These are phyloP conservation scores for Drosophila phalerata DNA, from an alignment of 2,888 invertebrate genomes.

Conservation along the genomic window DNA sequence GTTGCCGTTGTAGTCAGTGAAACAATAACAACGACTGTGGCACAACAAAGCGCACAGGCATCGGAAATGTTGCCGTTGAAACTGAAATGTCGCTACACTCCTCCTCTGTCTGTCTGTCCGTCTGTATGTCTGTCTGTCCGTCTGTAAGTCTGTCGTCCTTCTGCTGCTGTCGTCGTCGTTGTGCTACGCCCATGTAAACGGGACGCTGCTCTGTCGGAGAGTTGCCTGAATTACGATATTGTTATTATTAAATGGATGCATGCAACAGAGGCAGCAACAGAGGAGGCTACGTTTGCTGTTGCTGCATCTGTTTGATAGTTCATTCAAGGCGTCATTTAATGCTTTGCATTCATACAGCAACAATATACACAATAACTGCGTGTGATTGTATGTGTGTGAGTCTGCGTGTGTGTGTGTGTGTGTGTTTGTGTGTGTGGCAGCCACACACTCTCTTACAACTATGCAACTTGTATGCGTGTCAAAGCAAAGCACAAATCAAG, in stretches of 20 bases:
- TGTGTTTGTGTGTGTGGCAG: slow-evolving; percentile 3
- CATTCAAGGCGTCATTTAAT: slow-evolving; percentile 75
- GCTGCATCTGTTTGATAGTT: slow-evolving; percentile 73
- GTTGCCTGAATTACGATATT: slow-evolving; percentile 83
- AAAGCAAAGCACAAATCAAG: slow-evolving; percentile 67
- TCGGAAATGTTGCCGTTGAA: slow-evolving; percentile 85
- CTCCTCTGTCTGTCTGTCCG: slow-evolving; percentile 3
- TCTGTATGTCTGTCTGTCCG: slow-evolving; percentile 11
- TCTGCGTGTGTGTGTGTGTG: slow-evolving; percentile 5
- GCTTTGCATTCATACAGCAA: slow-evolving; percentile 61
- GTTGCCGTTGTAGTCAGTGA: slow-evolving; percentile 51
- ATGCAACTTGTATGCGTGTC: slow-evolving; percentile 47
- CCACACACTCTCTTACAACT: slow-evolving; percentile 25
- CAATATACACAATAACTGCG: slow-evolving; percentile 15
- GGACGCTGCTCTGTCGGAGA: slow-evolving; percentile 64
- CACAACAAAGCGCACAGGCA: slow-evolving; percentile 75
- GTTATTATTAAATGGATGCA: slow-evolving; percentile 83
- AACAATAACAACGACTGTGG: slow-evolving; percentile 75
- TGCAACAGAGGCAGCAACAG: slow-evolving; percentile 46
- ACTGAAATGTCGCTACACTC: slow-evolving; percentile 80
- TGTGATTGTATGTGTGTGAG: neutral
- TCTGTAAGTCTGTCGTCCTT: slow-evolving; percentile 38
- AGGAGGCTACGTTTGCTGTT: slow-evolving; percentile 48
- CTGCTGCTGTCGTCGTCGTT: slow-evolving; percentile 7
- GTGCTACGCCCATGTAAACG: slow-evolving; percentile 56